Base-by-base conservation (phyloP, 1,140 invertebrate species). In the Ectropis grisescens region DNA sequence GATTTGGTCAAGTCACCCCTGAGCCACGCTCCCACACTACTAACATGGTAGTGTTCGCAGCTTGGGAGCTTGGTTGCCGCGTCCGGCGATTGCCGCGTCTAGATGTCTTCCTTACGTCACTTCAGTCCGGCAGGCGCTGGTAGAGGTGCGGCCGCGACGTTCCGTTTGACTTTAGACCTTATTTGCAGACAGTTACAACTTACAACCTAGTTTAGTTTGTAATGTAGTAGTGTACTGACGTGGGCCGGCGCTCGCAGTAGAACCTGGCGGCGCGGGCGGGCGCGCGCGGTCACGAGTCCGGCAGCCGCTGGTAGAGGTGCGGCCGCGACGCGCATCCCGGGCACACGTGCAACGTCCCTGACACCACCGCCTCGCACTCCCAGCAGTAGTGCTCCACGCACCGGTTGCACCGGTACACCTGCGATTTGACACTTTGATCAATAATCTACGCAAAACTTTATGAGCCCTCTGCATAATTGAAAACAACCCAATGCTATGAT, bases 351-450 rank as follows among this genome's bases (percentile, higher is more conserved):
- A 98, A 76, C 1, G 93, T 92, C 47, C 96, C 93, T 51, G 98
- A 94, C 32, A 98, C 90, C 68, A 97, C 96, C 36, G 95, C 86
- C 83, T 98, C 97, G 85, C 97, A 99, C 65, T 98, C 95, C 39
- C 95, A 83, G 70, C 97, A 99, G 78, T 94, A 98, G 19, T 86
- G 78, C 52, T 91, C 87, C 0, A 78, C 62, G 76, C 97, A 99
- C 25, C 87, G 88, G 22, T 84, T 83, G 81, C 97, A 99, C 27
- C 87, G 81, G 58, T 91, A 95, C 5, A 95, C 80, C 89, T 92
- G 66, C n/a, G 16, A 19, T 19, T 19, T 19, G 16, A 19, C n/a
- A n/a, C n/a, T n/a, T n/a, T n/a, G n/a, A n/a, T n/a, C n/a, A n/a
- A n/a, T n/a, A n/a, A n/a, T n/a, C n/a, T n/a, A n/a, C n/a, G n/a